These are phyloP conservation scores for Empidonax alnorum DNA, from an alignment of 2,113 vertebrate genomes.

Conservation along the genomic window DNA sequence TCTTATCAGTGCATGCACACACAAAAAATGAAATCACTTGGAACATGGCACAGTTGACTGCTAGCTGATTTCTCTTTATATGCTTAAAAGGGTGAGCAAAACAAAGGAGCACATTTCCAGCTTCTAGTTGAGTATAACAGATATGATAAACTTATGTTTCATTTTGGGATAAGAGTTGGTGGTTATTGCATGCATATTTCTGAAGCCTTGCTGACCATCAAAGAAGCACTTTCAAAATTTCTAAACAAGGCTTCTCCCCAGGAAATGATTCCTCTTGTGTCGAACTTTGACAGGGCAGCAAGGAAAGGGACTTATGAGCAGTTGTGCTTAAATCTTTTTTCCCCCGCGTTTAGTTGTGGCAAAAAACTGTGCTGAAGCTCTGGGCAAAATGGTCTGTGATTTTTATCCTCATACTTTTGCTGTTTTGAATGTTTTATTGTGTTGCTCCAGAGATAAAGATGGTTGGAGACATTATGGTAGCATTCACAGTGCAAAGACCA, in stretches of 20 bases:
- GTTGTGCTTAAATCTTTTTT: neutral
- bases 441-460: neutral
- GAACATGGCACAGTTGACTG: neutral
- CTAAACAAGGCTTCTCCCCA: neutral
- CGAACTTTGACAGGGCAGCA: neutral
- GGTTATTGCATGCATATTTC: neutral
- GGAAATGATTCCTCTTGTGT: neutral
- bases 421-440: neutral
- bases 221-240: neutral
- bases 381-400: neutral
- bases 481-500: neutral
- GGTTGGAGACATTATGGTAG: neutral
- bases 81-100: conserved; percentile 33
- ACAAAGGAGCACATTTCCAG: conserved; percentile 32
- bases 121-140: neutral
- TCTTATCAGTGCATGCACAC: neutral
- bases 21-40: neutral
- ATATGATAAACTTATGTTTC: neutral
- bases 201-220: neutral
- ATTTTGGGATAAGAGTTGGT: neutral
- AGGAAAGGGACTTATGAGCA: neutral
- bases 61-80: conserved; percentile 22
- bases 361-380: neutral
- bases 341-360: neutral
- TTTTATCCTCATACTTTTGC: neutral